Percentiles rank a stretch among this genome's conserved stretches.
Evolutionary conservation across 1,140 invertebrate species (phyloP).

Genomic region (Gonatopus flavifemur): DNA sequence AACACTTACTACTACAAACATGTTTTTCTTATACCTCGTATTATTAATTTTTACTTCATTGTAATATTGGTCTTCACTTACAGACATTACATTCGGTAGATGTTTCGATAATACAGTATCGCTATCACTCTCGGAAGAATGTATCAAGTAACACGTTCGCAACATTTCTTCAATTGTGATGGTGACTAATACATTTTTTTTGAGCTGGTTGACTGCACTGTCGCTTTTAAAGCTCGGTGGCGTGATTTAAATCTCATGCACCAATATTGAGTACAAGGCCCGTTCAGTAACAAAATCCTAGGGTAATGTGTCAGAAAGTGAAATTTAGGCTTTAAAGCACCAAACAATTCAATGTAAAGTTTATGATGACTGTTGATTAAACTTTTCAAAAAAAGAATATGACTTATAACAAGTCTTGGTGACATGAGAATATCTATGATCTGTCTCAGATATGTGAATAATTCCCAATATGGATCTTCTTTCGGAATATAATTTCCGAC

Average conservation of each 20-base stretch:
- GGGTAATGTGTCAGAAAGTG: neutral
- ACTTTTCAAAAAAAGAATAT: neutral
- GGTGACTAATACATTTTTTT: neutral
- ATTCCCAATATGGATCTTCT: neutral
- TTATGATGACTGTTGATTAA: neutral
- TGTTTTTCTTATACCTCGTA: no score
- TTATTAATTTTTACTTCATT: no score
- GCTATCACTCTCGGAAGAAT: neutral
- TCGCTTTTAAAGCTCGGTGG: neutral
- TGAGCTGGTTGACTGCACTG: neutral
- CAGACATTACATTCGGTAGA: no score
- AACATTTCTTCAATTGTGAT: neutral
- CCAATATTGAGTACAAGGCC: neutral
- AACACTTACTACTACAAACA: no score
- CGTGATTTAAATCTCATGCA: neutral
- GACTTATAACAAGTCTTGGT: neutral
- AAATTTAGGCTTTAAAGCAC: neutral
- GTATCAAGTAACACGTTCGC: neutral
- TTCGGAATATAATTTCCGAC: slow-evolving; percentile 15
- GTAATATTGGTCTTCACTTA: no score
- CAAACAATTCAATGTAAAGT: neutral
- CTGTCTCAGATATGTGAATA: neutral
- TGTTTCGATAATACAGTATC: no score
- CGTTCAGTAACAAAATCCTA: neutral
- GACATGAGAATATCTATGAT: neutral